These are phyloP conservation scores for Drosophila tsacasi DNA, from an alignment of 1,140 invertebrate genomes.

Conservation along the genomic window DNA sequence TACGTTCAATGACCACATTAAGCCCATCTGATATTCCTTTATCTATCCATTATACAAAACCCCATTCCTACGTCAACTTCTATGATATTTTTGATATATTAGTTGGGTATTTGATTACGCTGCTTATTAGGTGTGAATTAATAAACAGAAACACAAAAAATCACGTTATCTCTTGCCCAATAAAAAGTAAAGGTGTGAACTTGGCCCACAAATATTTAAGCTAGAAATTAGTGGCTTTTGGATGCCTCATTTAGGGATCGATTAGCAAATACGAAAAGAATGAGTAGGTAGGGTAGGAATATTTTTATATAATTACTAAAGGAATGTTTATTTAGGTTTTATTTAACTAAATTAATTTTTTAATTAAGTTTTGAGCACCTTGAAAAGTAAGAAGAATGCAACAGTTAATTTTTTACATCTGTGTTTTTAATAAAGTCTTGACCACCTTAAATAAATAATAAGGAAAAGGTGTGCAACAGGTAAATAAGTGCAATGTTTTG, in stretches of 20 bases:
- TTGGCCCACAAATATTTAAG: slow-evolving; percentile 6
- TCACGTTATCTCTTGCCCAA: slow-evolving; percentile 37
- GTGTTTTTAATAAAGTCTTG: neutral
- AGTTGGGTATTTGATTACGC: slow-evolving; percentile 44
- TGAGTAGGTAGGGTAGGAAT: neutral
- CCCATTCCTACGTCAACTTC: slow-evolving; percentile 3
- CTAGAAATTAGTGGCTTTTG: neutral
- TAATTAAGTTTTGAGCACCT: too few species aligned
- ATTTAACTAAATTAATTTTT: too few species aligned
- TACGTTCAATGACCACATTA: slow-evolving; percentile 57
- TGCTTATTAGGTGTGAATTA: slow-evolving; percentile 54
- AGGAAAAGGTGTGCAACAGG: neutral
- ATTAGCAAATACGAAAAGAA: neutral
- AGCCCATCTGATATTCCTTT: slow-evolving; percentile 39
- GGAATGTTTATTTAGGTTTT: neutral
- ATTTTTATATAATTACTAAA: neutral
- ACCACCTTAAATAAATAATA: neutral
- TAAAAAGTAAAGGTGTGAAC: slow-evolving; percentile 33
- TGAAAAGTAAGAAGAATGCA: too few species aligned
- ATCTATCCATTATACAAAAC: slow-evolving; percentile 5
- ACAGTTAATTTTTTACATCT: neutral
- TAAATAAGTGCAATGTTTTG: slow-evolving; percentile 17
- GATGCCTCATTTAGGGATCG: slow-evolving; percentile 16
- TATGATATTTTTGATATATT: slow-evolving; percentile 28
- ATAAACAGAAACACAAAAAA: slow-evolving; percentile 41